Conservation (phyloP, 2,797 vertebrate genomes). For the Sitta carolinensis region DNA sequence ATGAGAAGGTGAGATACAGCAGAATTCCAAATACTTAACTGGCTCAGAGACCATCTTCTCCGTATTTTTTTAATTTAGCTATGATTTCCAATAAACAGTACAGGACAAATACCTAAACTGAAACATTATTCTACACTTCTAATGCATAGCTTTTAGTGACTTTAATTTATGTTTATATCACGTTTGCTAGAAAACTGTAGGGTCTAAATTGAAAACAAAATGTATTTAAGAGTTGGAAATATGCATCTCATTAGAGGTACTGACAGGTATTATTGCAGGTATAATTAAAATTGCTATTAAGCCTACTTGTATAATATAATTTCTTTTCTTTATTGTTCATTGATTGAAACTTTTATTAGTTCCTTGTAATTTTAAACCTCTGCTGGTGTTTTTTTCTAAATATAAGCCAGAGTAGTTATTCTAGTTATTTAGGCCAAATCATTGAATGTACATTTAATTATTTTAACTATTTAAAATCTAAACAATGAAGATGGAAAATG, state of each 20-base stretch:
- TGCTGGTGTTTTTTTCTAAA: background rate
- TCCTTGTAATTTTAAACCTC: background rate
- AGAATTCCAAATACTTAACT: background rate
- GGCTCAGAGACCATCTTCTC: background rate
- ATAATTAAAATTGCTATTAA: background rate
- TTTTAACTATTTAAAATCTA: background rate
- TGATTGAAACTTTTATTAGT: background rate
- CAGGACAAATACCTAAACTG: background rate
- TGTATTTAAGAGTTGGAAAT: background rate
- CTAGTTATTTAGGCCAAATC: background rate
- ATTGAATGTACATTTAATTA: background rate
- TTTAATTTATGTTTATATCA: background rate
- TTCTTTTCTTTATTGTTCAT: background rate
- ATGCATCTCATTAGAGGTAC: background rate
- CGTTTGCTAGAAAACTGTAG: background rate
- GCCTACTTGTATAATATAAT: background rate
- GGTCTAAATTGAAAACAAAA: background rate
- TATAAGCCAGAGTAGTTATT: background rate
- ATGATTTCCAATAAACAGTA: background rate
- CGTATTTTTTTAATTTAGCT: background rate
- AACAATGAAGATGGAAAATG: background rate
- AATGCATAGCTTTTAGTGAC: background rate
- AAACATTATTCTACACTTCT: background rate
- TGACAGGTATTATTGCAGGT: accelerated
- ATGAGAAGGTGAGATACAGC: background rate